Percentiles rank a stretch among this genome's conserved stretches.
These are phyloP conservation scores for Cheilosia vernalis DNA, from an alignment of 2,888 invertebrate species.

Conservation along the genomic window DNA sequence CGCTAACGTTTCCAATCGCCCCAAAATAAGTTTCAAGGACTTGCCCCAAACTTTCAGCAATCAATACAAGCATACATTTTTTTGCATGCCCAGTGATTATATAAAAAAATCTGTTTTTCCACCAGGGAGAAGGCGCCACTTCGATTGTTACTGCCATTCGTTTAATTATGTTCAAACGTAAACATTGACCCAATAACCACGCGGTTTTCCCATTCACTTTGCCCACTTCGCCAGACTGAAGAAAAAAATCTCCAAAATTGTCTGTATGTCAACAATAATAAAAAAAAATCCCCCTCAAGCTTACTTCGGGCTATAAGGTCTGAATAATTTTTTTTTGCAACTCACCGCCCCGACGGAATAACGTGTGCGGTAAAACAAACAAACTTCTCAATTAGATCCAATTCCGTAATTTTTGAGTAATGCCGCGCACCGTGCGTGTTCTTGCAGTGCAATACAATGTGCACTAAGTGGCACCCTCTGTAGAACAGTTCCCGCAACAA, in stretches of 20 bases:
- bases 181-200: constrained; percentile 54
- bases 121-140: constrained; percentile 46
- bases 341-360: constrained; percentile 43
- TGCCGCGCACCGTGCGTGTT: constrained; percentile 65
- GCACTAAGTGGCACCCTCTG: constrained; percentile 61
- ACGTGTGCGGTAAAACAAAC: constrained; percentile 66
- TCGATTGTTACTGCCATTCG: constrained; percentile 43
- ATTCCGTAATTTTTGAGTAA: constrained; percentile 73
- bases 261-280: constrained; percentile 20
- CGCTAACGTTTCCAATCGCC: too few relatives aligned
- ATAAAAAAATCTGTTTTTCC: constrained; percentile 2
- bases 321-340: not conserved
- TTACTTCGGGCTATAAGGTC: constrained; percentile 25
- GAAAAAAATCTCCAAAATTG: constrained; percentile 38
- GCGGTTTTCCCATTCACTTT: constrained; percentile 64
- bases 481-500: constrained; percentile 59
- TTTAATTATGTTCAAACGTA: constrained; percentile 55
- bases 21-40: too few relatives aligned
- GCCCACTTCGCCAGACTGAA: not conserved
- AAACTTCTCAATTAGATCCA: constrained; percentile 73
- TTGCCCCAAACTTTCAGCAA: constrained; percentile 1
- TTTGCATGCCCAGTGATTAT: not conserved
- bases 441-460: constrained; percentile 28
- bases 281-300: constrained; percentile 20
- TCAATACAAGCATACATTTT: not conserved